Percentiles rank a stretch among this genome's conserved stretches.
These are phyloP conservation scores for Polietes domitor DNA, from an alignment of 2,888 invertebrate genomes.

Conservation along the genomic window DNA sequence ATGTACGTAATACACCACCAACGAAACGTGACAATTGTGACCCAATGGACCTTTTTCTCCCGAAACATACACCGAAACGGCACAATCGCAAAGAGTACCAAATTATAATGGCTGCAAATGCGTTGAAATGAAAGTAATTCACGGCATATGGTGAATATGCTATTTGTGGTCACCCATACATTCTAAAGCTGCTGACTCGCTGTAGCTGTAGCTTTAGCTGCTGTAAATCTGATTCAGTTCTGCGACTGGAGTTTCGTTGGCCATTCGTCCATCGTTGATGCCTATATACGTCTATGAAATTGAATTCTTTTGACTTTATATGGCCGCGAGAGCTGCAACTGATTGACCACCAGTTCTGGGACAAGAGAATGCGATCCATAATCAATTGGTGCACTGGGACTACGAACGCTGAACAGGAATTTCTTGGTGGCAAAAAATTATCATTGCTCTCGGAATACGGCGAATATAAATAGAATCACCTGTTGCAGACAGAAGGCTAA, in stretches of 20 bases:
- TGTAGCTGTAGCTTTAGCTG: too few relatives aligned
- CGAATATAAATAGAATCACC: not conserved
- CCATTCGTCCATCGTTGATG: not conserved
- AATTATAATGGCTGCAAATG: slow-evolving; percentile 62
- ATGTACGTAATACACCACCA: slow-evolving; percentile 39
- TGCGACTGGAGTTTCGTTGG: not conserved
- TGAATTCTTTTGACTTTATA: slow-evolving; percentile 51
- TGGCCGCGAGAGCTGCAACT: slow-evolving; percentile 47
- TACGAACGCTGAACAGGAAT: slow-evolving; percentile 27
- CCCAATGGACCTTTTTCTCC: slow-evolving; percentile 63
- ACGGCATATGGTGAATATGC: not conserved
- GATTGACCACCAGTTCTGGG: slow-evolving; percentile 51
- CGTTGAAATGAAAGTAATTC: slow-evolving; percentile 60
- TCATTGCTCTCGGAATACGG: not conserved
- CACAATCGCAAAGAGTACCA: slow-evolving; percentile 37
- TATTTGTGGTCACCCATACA: too few relatives aligned
- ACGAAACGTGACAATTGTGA: slow-evolving; percentile 65
- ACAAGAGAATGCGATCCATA: slow-evolving; percentile 59
- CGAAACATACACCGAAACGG: slow-evolving; percentile 8
- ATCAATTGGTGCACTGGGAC: slow-evolving; percentile 66
- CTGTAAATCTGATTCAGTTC: not conserved
- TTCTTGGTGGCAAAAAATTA: not conserved
- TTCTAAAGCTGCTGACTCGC: too few relatives aligned
- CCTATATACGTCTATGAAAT: not conserved
- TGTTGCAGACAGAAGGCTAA: not conserved